Conservation (phyloP, 2,888 invertebrate genomes). For the Synanthedon formicaeformis region DNA sequence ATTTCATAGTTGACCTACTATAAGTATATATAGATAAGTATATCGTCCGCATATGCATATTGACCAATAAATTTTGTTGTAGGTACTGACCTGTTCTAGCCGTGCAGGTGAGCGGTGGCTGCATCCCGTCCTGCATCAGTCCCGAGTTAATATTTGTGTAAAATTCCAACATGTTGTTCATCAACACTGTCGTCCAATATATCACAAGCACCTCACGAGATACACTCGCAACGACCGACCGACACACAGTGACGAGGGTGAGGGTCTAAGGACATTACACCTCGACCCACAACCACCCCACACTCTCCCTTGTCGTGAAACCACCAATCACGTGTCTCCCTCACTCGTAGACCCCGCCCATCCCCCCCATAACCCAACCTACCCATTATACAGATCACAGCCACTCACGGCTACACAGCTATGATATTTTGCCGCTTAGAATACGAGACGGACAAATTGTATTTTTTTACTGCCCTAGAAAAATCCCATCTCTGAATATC, state of each 20-base stretch:
- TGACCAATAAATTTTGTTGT: background rate
- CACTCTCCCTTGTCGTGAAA: constrained; percentile 19
- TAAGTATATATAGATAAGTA: no score
- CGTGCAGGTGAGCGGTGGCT: constrained; percentile 72
- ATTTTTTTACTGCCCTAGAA: constrained; percentile 39
- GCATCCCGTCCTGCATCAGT: constrained; percentile 71
- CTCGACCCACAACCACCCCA: constrained; percentile 16
- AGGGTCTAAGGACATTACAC: constrained; percentile 1
- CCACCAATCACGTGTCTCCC: constrained; percentile 35
- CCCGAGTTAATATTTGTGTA: constrained; percentile 74
- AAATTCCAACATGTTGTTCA: constrained; percentile 76
- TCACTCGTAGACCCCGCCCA: constrained; percentile 36
- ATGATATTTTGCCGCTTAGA: constrained; percentile 47
- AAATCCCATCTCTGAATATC: constrained; percentile 8
- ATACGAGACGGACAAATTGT: constrained; percentile 44
- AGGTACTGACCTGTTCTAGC: constrained; percentile 73
- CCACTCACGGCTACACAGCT: constrained; percentile 12
- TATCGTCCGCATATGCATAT: no score
- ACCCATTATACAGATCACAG: constrained; percentile 48
- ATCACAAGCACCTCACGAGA: constrained; percentile 18
- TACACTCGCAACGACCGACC: constrained; percentile 29
- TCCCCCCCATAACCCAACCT: constrained; percentile 37
- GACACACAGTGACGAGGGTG: constrained; percentile 31
- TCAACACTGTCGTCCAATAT: constrained; percentile 11
- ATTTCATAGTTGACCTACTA: no score